phyloP scores from a whole-genome alignment of 2,797 vertebrate species.

The Chanos chanos region DNA sequence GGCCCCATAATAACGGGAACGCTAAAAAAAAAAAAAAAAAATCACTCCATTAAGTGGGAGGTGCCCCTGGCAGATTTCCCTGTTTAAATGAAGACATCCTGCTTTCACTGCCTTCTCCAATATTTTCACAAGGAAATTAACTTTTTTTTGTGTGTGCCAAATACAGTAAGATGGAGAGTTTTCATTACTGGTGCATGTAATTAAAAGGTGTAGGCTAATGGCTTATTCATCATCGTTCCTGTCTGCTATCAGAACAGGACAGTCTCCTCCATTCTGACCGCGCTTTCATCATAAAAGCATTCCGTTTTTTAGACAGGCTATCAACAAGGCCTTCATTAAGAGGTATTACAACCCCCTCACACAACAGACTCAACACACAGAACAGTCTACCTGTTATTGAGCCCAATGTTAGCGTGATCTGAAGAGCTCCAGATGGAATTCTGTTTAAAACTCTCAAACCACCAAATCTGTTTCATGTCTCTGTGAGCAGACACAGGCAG shows the following conservation, averaged over 20 bases:
- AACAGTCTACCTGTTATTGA: not conserved
- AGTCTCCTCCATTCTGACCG: constrained; percentile 60
- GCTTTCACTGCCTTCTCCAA: constrained; percentile 41
- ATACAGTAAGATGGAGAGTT: constrained; percentile 66
- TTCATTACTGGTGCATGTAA: constrained; percentile 68
- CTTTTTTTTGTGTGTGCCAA: constrained; percentile 56
- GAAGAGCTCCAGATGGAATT: no score
- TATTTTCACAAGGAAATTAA: constrained; percentile 60
- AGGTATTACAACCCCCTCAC: constrained; percentile 3
- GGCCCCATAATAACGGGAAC: no score
- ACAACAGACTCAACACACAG: constrained; percentile 15
- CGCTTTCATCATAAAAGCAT: constrained; percentile 59
- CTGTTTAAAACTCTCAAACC: no score
- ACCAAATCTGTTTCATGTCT: no score
- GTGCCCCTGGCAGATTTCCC: not conserved
- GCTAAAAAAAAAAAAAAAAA: not conserved
- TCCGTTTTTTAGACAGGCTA: constrained; percentile 52
- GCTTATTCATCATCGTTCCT: constrained; percentile 69
- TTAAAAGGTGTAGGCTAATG: constrained; percentile 69
- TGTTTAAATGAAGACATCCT: constrained; percentile 26
- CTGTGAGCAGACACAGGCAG: no score
- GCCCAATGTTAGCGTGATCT: no score
- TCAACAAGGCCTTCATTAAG: constrained; percentile 49
- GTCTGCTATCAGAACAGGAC: constrained; percentile 52
- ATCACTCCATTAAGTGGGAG: not conserved